A percentile compares a stretch with the other conserved stretches of the same genome.
phyloP scores from a whole-genome alignment of 2,797 vertebrate species.

The Chelon labrosus region DNA sequence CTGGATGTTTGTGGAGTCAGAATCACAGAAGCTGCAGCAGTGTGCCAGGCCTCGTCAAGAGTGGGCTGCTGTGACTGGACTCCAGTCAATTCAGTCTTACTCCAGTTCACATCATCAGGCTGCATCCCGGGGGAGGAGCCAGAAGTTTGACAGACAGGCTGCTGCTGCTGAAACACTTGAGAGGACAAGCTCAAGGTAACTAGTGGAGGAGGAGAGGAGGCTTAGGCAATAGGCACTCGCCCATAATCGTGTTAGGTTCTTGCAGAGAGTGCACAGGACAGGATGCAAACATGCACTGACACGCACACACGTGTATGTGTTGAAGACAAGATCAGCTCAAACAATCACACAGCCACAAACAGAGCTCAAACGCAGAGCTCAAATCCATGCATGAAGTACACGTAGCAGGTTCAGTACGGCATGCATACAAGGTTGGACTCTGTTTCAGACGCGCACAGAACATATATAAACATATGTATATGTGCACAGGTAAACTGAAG shows the following conservation, averaged over 20 bases:
- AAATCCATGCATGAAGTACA: background rate
- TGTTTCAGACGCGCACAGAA: conserved; percentile 17
- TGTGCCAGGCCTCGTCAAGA: conserved; percentile 34
- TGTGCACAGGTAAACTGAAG: conserved; percentile 30
- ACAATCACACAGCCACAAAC: background rate
- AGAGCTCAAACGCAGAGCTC: conserved; percentile 24
- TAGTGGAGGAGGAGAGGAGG: conserved; percentile 33
- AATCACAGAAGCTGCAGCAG: conserved; percentile 9
- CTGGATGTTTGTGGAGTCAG: conserved; percentile 19
- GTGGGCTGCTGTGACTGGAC: conserved; percentile 44
- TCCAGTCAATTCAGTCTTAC: conserved; percentile 48
- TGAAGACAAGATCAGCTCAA: conserved; percentile 32
- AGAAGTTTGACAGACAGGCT: conserved; percentile 58
- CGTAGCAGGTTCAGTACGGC: conserved; percentile 3
- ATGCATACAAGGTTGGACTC: conserved; percentile 14
- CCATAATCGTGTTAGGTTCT: conserved; percentile 64
- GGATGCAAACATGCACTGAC: conserved; percentile 35
- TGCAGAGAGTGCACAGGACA: conserved; percentile 27
- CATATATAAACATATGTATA: background rate
- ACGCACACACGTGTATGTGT: conserved; percentile 16
- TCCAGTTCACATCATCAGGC: conserved; percentile 59
- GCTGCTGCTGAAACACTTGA: conserved; percentile 46
- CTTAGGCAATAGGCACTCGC: conserved; percentile 40
- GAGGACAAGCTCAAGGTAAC: conserved; percentile 71
- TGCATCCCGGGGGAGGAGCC: conserved; percentile 62